Evolutionary conservation across 1,140 invertebrate genomes (phyloP).

Genomic region (Bathynomus jamesi): DNA sequence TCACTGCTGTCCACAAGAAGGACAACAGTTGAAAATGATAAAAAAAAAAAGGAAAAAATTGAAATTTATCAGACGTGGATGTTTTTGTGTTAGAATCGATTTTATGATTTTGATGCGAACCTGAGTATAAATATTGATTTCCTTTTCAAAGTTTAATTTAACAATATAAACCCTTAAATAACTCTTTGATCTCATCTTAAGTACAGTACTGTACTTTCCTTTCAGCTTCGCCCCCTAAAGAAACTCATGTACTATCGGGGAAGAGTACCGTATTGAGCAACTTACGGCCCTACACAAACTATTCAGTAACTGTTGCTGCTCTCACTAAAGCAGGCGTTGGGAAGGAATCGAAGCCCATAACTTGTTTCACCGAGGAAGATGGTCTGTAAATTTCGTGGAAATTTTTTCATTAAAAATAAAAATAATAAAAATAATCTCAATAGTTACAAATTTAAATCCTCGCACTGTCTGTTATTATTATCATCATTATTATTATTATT

Average conservation of each 20-base stretch:
- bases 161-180: too few species aligned
- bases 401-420: too few species aligned
- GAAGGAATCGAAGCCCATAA: constrained; percentile 45
- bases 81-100: too few species aligned
- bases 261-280: constrained; percentile 1
- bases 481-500: not conserved
- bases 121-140: too few species aligned
- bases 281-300: constrained; percentile 39
- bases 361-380: constrained; percentile 47
- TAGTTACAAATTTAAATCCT: not conserved
- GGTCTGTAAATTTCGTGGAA: constrained; percentile 42
- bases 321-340: constrained; percentile 52
- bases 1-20: too few species aligned
- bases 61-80: too few species aligned
- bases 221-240: not conserved
- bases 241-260: not conserved
- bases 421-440: not conserved
- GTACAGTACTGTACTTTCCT: too few species aligned
- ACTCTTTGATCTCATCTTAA: too few species aligned
- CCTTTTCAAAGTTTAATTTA: too few species aligned
- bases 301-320: constrained; percentile 49
- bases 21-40: too few species aligned
- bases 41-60: too few species aligned
- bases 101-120: too few species aligned
- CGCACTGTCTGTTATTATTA: not conserved